Evolutionary conservation across 2,113 vertebrate species (phyloP), one percentile per base, ranked within the genome.

Genomic region (Piprites chloris): DNA sequence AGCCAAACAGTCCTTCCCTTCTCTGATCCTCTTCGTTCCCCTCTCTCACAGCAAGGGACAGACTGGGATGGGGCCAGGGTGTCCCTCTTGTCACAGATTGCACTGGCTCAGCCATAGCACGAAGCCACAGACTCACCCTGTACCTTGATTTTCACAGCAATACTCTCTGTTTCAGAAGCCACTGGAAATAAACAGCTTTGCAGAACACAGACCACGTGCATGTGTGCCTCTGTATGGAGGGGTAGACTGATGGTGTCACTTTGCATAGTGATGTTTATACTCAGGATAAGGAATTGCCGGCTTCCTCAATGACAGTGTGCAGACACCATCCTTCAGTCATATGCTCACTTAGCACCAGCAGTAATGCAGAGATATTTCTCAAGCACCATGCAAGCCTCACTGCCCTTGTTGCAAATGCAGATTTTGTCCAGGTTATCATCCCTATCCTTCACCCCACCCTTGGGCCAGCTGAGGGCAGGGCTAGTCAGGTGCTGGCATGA

Each of bases 171-270:
- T 85, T 79, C n/a, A 56, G 50, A 76, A 81, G 17, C 32, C 53
- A 26, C 37, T 74, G 63, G 47, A 82, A 85, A 53, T 41, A 65
- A 79, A 59, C 58, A 53, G 19, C 42, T 35, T 72, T 5, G 1
- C 2, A 19, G 9, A 58, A 44, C 23, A 84, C 42, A 52, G 14
- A 4, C 10, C 0, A 0, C 12, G 68, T 58, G 55, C 15, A 1
- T 11, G 19, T 9, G 37, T 58, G 21, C 12, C 24, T 50, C 26
- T 69, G 53, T 14, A 8, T 8, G 24, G 47, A 47, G 52, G 24
- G 52, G 20, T 18, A 86, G 90, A 20, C 15, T 41, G 77, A 46
- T 67, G 65, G 9, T 73, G 61, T 69, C 39, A 81, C 85, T 95
- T 52, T 75, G 53, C 56, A 27, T 3, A 67, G n/a, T 15, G 14